Evolutionary conservation across 2,797 vertebrate species (phyloP), one percentile per base, ranked within the genome.

Genomic region (Pangasius larnaudii): DNA sequence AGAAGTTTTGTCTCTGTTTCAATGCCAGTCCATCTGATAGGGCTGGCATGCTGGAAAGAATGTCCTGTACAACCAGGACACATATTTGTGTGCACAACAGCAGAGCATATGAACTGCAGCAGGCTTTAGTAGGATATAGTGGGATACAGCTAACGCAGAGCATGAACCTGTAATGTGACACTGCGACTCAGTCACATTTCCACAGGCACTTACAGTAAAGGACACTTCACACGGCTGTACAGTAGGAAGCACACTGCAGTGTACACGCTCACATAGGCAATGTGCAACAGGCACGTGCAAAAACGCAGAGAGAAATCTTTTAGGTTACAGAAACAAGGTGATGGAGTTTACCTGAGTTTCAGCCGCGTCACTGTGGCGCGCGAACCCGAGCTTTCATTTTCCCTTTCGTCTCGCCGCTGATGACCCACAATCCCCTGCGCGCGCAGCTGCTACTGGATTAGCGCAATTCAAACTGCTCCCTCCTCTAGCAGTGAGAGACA

Each of bases 321-420:
- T 30, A 49, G 24, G 7, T 9, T 49, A 67, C 27, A 83, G 27
- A 42, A 11, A 51, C 8, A 67, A 83, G 7, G 27, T 3, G 81
- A 67, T 82, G 42, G 42, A 19, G 24, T 89, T 91, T 91, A 92
- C 92, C 93, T 94, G 88, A 90, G 86, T 91, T 89, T 91, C n/a
- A 85, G 93, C 93, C 89, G 92, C 88, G 89, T 92, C 92, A 92
- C 88, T 46, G 89, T 89, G 88, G 90, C 86, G 79, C 56, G 77
- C 18, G 56, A n/a, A 85, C 69, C 27, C 89, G 19, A 30, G 92
- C 88, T 96, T 97, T 97, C 95, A 95, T 95, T 97, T 96, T 96
- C 96, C 91, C 59, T 96, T 95, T 91, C 69, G 85, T 79, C 81
- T 63, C 77, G 92, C 89, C 92, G 92, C 88, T 92, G 93, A 61